Percentiles rank a stretch among this genome's conserved stretches.
phyloP scores from a whole-genome alignment of 2,888 invertebrate species.

The Escarpia spicata region DNA sequence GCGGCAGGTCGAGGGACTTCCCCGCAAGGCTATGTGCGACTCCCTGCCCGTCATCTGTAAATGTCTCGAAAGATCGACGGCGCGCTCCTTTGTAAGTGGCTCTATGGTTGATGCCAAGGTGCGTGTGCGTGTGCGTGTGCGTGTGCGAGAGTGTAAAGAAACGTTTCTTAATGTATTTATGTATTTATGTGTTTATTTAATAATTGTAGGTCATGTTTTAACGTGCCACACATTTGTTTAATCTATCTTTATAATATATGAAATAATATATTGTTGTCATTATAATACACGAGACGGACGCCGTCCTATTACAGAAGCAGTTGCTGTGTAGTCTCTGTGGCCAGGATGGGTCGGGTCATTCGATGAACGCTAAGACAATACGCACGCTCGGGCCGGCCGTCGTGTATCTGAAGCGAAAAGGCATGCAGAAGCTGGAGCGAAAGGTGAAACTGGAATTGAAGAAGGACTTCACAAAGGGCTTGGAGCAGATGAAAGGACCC shows the following conservation, averaged over 20 bases:
- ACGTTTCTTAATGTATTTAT: too few relatives aligned
- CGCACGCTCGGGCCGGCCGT: background rate
- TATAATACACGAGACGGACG: background rate
- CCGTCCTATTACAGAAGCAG: background rate
- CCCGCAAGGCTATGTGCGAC: background rate
- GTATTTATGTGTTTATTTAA: too few relatives aligned
- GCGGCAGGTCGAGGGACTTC: background rate
- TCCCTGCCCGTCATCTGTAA: background rate
- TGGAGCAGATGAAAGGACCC: slow-evolving; percentile 3
- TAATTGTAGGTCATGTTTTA: too few relatives aligned
- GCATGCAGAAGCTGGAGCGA: background rate
- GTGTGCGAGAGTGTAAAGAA: background rate
- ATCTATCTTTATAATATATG: too few relatives aligned
- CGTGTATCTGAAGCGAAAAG: background rate
- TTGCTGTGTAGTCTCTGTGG: background rate
- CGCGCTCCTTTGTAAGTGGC: background rate
- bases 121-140: background rate
- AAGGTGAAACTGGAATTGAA: background rate
- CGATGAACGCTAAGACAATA: background rate
- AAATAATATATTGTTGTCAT: too few relatives aligned
- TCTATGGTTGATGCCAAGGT: background rate
- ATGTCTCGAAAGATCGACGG: background rate
- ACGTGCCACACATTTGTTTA: too few relatives aligned
- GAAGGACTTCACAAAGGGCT: background rate
- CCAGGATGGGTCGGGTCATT: background rate